Evolutionary conservation across 2,888 invertebrate genomes (phyloP).

Genomic region (Chrysolina haemoptera): DNA sequence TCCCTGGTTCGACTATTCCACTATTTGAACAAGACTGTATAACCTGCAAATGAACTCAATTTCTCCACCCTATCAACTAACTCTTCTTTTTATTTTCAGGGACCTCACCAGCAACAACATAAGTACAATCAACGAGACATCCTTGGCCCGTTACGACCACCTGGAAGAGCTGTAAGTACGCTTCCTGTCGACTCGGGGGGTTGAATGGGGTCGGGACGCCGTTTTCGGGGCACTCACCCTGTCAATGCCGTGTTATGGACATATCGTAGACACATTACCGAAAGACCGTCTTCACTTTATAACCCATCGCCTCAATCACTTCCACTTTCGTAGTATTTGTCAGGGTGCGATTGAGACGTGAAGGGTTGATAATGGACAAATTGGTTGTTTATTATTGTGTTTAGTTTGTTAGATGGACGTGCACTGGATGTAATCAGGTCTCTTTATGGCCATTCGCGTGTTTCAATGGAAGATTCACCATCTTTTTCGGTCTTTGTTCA

Average conservation of each 20-base stretch:
- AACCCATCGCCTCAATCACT: slow-evolving; percentile 54
- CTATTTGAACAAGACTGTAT: no score
- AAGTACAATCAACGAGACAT: slow-evolving; percentile 79
- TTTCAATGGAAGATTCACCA: neutral
- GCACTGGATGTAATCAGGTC: neutral
- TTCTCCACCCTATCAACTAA: neutral
- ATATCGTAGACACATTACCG: slow-evolving; percentile 62
- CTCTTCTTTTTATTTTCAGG: slow-evolving; percentile 70
- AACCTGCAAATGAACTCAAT: neutral
- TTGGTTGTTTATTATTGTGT: neutral
- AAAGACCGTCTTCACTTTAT: slow-evolving; percentile 55
- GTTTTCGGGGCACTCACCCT: slow-evolving; percentile 47
- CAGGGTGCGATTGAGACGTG: neutral
- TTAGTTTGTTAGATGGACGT: neutral
- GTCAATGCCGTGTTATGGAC: slow-evolving; percentile 52
- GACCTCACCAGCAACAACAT: slow-evolving; percentile 88
- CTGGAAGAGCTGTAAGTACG: slow-evolving; percentile 84
- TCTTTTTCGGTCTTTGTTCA: neutral
- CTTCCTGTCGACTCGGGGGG: neutral
- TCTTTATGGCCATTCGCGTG: neutral
- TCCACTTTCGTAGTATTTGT: slow-evolving; percentile 13
- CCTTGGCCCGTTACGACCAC: slow-evolving; percentile 78
- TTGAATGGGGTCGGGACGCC: slow-evolving; percentile 22
- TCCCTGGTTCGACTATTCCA: no score
- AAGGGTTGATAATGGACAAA: neutral